Conservation (phyloP, 2,797 vertebrate species). For the Rhabdophis nuchalis region DNA sequence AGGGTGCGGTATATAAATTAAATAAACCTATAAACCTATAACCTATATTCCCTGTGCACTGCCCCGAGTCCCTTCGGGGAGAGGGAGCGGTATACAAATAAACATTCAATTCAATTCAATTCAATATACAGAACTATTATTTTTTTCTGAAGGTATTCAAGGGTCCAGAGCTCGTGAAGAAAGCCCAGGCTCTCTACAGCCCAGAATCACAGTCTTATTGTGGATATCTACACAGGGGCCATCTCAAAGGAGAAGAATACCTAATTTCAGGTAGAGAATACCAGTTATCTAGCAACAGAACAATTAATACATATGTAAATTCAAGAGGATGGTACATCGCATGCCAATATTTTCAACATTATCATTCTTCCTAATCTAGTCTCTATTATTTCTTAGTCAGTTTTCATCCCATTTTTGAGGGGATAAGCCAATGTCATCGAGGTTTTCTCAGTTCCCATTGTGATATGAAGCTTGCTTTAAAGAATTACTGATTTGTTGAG, state of each 20-base stretch:
- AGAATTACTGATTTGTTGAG: not conserved
- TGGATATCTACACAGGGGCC: not conserved
- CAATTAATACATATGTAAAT: not conserved
- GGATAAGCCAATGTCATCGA: not conserved
- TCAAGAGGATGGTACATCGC: not conserved
- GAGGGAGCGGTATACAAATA: no score
- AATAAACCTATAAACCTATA: no score
- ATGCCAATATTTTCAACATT: not conserved
- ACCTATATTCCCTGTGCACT: no score
- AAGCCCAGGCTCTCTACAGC: not conserved
- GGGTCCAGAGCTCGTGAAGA: accelerated
- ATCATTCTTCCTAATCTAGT: not conserved
- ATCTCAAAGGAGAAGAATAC: not conserved
- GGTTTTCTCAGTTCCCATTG: not conserved
- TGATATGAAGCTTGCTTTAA: no score
- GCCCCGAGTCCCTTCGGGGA: no score
- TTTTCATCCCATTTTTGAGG: not conserved
- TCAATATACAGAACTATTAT: not conserved
- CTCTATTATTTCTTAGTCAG: not conserved
- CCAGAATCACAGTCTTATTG: not conserved
- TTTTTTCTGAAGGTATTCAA: not conserved
- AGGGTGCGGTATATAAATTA: no score
- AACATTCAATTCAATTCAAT: no score
- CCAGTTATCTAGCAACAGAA: not conserved
- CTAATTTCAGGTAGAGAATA: not conserved